Percentiles rank a stretch among this genome's conserved stretches.
Conservation (phyloP, 2,113 vertebrate species). For the Nesospiza acunhae region DNA sequence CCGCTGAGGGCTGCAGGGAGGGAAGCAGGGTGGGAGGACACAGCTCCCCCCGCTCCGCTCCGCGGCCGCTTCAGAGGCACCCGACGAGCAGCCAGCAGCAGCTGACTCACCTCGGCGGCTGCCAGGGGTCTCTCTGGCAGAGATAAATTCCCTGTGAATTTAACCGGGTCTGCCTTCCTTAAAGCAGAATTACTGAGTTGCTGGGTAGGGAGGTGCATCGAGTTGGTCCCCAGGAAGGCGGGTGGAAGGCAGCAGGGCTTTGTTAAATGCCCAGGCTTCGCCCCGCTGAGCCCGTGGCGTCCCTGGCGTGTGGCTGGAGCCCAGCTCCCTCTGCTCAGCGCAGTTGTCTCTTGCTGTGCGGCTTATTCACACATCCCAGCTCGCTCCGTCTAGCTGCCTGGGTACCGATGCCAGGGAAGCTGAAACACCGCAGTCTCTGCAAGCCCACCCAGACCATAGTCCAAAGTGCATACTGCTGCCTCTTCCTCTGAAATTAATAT, state of each 20-base stretch:
- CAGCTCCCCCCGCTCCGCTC: not conserved
- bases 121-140: not conserved
- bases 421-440: constrained; percentile 22
- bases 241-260: not conserved
- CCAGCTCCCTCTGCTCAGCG: not conserved
- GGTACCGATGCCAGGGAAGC: constrained; percentile 17
- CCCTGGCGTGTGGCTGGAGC: not conserved
- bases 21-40: not conserved
- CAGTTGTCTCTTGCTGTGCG: not conserved
- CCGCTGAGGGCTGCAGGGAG: not conserved
- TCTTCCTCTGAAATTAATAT: constrained; percentile 63
- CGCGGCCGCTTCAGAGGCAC: not conserved
- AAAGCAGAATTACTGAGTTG: not conserved
- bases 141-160: not conserved
- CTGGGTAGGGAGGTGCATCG: not conserved
- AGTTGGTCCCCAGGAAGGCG: not conserved
- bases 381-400: constrained; percentile 39
- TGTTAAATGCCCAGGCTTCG: not conserved
- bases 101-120: not conserved
- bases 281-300: not conserved
- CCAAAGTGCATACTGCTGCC: constrained; percentile 36
- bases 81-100: not conserved
- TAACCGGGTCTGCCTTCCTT: not conserved
- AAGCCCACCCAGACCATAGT: constrained; percentile 54
- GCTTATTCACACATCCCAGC: constrained; percentile 48